Evolutionary conservation across 2,113 vertebrate genomes (phyloP).

Genomic region (Phylloscopus trochiloides): DNA sequence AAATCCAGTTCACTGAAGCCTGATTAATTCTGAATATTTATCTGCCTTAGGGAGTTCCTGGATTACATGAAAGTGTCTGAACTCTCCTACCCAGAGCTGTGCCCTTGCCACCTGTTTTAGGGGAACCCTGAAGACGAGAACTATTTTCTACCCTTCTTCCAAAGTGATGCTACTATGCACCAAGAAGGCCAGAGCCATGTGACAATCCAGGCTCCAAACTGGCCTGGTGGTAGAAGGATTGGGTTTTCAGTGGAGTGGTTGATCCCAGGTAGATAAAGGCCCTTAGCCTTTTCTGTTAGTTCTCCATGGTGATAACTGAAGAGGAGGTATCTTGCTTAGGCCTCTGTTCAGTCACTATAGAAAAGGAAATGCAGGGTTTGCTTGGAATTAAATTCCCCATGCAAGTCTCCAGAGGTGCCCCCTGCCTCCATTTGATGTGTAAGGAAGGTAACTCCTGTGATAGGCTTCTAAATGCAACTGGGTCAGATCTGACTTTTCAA

Average conservation of each 20-base stretch:
- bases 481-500: background rate
- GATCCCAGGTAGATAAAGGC: background rate
- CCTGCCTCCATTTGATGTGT: background rate
- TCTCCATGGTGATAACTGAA: background rate
- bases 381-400: background rate
- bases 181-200: background rate
- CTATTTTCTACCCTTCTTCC: background rate
- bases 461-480: background rate
- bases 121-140: background rate
- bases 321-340: background rate
- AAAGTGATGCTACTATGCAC: background rate
- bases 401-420: background rate
- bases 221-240: background rate
- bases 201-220: background rate
- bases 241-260: background rate
- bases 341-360: background rate
- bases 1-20: background rate
- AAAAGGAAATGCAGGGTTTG: background rate
- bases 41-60: background rate
- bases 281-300: background rate
- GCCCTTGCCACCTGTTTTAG: background rate
- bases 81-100: background rate
- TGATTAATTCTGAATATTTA: background rate
- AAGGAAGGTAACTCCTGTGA: background rate
- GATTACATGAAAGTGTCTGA: background rate